Base-by-base conservation (phyloP, 2,797 vertebrate species). In the Dipus sagitta region DNA sequence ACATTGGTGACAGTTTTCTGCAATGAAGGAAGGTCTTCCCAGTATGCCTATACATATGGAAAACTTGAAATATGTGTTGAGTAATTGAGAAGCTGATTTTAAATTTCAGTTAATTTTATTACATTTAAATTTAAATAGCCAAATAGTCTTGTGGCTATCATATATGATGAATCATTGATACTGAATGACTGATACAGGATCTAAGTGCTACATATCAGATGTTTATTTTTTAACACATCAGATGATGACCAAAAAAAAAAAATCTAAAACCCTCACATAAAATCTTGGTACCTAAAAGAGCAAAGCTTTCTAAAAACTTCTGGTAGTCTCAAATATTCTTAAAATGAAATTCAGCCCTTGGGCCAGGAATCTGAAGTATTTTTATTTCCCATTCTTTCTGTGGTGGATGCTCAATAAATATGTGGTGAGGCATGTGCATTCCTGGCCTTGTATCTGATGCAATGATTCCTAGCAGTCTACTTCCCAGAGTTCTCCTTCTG, bases 321-420 rank as follows among this genome's bases (percentile, higher is more conserved):
- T 74, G 23, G 23, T 38, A 68, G 79, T 91, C 68, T 86, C 42
- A 87, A 88, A 78, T 85, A 83, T 8, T 67, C 21, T 10, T 77
- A 52, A 91, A 68, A 81, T 95, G 54, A 71, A 52, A 92, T 86
- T 70, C 24, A 85, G 32, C n/a, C 52, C 30, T 87, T 90, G 28
- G 26, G 72, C 47, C 34, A 76, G 28, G 9, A 21, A 67, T 82
- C 74, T 76, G 54, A 76, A 21, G 23, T 47, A 6, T 70, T 6
- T 84, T 92, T 90, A 15, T 67, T 58, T 86, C 82, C 47, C 6
- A 67, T 30, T 30, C 32, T 74, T 68, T 42, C 54, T 65, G 1
- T n/a, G 75, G 32, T 67, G 30, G 3, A 8, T 38, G 0, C 23
- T 94, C 52, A 60, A 15, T 62, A 78, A 77, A 76, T 83, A 54